Base-by-base conservation (phyloP, 1,140 invertebrate species). In the Cotesia vestalis region DNA sequence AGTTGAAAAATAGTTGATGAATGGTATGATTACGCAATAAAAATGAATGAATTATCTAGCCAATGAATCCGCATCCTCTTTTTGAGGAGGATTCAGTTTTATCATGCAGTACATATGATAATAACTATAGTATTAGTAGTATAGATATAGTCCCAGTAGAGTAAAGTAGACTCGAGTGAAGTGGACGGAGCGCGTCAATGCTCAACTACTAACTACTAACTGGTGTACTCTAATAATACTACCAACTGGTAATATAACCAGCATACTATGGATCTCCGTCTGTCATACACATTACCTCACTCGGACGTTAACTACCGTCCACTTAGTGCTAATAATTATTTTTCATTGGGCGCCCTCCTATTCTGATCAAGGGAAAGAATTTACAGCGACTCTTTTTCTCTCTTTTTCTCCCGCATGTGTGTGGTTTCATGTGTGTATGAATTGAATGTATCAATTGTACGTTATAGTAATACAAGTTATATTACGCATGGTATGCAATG, bases 311-410 rank as follows among this genome's bases (percentile, higher is more conserved):
- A 86, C 84, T 80, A 86, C 79, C 63, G 82, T 83, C 84, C 84
- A 84, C 84, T 85, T 85, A 85, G 82, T 81, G 82, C 79, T 84
- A 85, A 85, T 85, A 85, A 86, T 86, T 86, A 85, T 86, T 85
- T 46, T 85, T 85, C 83, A 85, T 86, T 86, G 84, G 84, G 84
- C 81, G 77, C 74, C 76, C 70, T 17, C 62, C 36, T 17, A 34
- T 17, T 60, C 27, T 46, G 59, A 40, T 9, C 34, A 64, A 72
- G 62, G 70, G 55, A 66, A 63, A 27, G 27, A 27, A 27, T 27
- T 27, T 52, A 20, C 59, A 55, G 20, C 62, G 9, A 55, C 64
- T 34, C 52, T 69, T 27, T 27, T 27, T 27, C 27, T 27, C 27
- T 27, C 27, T 27, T 27, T 27, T 27, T 27, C 27, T 27, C 27